Evolutionary conservation across 2,888 invertebrate genomes (phyloP), one percentile per base, ranked within the genome.

Genomic region (Rhyacophila evoluta): DNA sequence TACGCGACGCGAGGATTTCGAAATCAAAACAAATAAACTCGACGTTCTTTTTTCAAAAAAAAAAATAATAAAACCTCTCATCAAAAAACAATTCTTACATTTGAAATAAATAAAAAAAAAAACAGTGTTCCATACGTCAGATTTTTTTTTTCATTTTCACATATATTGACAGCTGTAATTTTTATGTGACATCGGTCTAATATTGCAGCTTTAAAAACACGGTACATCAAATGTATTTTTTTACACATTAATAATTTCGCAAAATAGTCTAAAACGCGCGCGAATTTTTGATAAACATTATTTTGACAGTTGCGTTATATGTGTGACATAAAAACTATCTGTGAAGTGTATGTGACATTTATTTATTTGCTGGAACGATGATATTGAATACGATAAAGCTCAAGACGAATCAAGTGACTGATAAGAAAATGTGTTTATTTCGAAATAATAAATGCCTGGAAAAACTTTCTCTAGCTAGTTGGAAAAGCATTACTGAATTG

Each of bases 321-420:
- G 29, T 33, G 55, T 55, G 55, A 55, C 15, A 15, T 33, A 4
- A 15, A 41, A 41, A 41, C 41, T 15, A 41, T 12, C 19, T 55
- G 55, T 55, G 55, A 55, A 55, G 55, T 55, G 55, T 3, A 6
- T 55, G 55, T 55, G 55, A 55, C 55, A 55, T 55, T 55, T 12
- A 15, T 25, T 19, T 8, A 33, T 33, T 33, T 33, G 6, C 6
- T 2, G 29, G 29, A 55, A 55, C 55, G 19, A 55, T 19, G 55
- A 25, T 12, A 55, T 19, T 1, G 19, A 55, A 12, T 55, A 8
- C 2, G 4, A 41, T 19, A 6, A 41, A 3, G 1, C 15, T 25
- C 1, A 55, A 8, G 10, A 8, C 1, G 19, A 25, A 55, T 55
- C 19, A 25, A 55, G 55, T 55, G 55, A 8, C 19, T 25, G 12